Evolutionary conservation across 92 coral and sea anemone species (phyloP), one percentile per base, ranked within the genome.

Genomic region (Epizoanthus fatuus): DNA sequence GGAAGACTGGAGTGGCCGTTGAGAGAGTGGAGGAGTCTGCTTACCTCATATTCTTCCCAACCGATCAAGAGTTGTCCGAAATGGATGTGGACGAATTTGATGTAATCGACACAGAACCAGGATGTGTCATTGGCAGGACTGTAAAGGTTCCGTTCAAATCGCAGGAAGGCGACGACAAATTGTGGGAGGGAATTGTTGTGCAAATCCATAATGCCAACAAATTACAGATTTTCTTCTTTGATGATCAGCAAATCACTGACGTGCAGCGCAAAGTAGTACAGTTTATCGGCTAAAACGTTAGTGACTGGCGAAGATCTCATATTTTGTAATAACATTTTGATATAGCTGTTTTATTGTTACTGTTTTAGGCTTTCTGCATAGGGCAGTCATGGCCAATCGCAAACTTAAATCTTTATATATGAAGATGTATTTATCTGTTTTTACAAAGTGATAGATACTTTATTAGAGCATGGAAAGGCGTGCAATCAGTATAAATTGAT

Each of bases 401-500:
- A 16, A 14, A 13, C 20, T 17, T 59, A n/a, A 59, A 17, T 60
- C 65, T 19, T 19, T 60, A 60, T 60, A 19, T 60, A 60, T 60
- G 29, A 60, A n/a, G 25, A 60, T 60, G 65, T 42, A 42, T 42
- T 42, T 42, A 42, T 42, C 47, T 42, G 47, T 42, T 42, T 42
- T 42, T 19, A 60, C 65, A 60, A 60, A 60, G 37, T 19, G 35
- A 60, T 19, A 60, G 9, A 60, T 60, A 42, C 47, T 42, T 42
- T 42, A 42, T 42, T 42, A 42, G 47, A 42, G 47, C 71, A 66
- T 25, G 47, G 40, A 63, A 20, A 63, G 69, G 40, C 44, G 69
- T 63, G 69, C 42, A 63, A 63, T 63, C 69, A 63, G 44, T 66
- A 66, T 66, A 66, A 66, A 25, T 66, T 66, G 71, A 65, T 66